These are phyloP conservation scores for Champsocephalus esox DNA, from an alignment of 2,797 vertebrate species.

Conservation along the genomic window DNA sequence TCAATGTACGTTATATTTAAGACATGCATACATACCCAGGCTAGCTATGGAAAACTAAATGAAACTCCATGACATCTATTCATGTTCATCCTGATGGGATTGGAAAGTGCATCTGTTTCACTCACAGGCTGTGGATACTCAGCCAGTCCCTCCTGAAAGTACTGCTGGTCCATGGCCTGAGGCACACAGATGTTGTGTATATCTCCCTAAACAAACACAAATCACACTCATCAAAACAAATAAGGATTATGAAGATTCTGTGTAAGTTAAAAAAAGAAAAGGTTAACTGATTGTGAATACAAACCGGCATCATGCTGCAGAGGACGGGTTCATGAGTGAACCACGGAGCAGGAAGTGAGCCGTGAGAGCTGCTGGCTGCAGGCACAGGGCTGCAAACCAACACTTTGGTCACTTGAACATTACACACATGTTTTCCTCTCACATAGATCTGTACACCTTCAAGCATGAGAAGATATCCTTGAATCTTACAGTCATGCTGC, in stretches of 20 bases:
- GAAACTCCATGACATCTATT: neutral
- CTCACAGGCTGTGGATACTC: conserved; percentile 37
- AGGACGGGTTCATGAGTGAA: conserved; percentile 47
- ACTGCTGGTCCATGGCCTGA: conserved; percentile 18
- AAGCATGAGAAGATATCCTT: neutral
- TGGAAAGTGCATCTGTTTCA: neutral
- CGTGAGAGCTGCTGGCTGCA: conserved; percentile 19
- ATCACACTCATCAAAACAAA: neutral
- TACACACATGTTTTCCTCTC: neutral
- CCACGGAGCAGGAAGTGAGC: conserved; percentile 46
- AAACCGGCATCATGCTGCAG: conserved; percentile 64
- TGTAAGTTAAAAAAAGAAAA: neutral
- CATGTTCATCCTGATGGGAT: neutral
- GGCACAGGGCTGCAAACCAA: conserved; percentile 41
- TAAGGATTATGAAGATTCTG: neutral
- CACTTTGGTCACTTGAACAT: neutral
- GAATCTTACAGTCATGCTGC: neutral
- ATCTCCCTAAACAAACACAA: conserved; percentile 38
- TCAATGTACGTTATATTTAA: neutral
- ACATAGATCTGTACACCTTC: neutral
- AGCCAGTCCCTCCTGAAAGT: conserved; percentile 25
- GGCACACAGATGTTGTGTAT: conserved; percentile 12
- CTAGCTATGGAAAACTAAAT: neutral
- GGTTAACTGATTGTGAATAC: conserved; percentile 19
- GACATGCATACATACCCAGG: neutral